These are phyloP conservation scores for Eilema sororculum DNA, from an alignment of 2,888 invertebrate genomes.

Conservation along the genomic window DNA sequence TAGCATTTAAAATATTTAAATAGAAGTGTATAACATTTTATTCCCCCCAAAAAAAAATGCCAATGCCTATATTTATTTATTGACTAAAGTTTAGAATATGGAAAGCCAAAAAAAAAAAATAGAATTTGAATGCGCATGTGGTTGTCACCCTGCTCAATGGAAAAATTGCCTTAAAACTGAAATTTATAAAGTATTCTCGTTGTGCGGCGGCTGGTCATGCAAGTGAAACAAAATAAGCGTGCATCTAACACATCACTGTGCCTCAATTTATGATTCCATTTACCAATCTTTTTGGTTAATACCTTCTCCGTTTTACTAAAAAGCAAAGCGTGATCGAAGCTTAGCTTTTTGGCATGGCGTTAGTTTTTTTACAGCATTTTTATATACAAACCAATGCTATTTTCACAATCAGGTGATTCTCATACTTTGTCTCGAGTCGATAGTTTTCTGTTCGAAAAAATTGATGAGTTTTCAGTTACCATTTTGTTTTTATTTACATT, in stretches of 20 bases:
- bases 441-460: constrained; percentile 94
- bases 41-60: neutral
- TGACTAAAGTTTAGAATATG: neutral
- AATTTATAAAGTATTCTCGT: neutral
- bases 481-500: constrained; percentile 45
- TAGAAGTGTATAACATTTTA: neutral
- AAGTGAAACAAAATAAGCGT: constrained; percentile 48
- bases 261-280: constrained; percentile 50
- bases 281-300: constrained; percentile 56
- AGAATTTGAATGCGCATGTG: neutral
- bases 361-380: constrained; percentile 63
- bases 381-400: constrained; percentile 95
- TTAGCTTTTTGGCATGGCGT: constrained; percentile 64
- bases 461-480: constrained; percentile 63
- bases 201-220: constrained; percentile 40
- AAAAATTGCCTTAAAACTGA: neutral
- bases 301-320: constrained; percentile 58
- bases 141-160: neutral
- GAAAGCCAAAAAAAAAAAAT: neutral
- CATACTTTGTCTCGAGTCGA: constrained; percentile 98
- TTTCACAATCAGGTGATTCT: constrained; percentile 99
- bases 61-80: neutral
- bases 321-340: constrained; percentile 76
- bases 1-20: neutral
- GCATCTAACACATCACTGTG: constrained; percentile 50